These are phyloP conservation scores for Rotaria macrura DNA, from an alignment of 2,888 invertebrate species.

Conservation along the genomic window DNA sequence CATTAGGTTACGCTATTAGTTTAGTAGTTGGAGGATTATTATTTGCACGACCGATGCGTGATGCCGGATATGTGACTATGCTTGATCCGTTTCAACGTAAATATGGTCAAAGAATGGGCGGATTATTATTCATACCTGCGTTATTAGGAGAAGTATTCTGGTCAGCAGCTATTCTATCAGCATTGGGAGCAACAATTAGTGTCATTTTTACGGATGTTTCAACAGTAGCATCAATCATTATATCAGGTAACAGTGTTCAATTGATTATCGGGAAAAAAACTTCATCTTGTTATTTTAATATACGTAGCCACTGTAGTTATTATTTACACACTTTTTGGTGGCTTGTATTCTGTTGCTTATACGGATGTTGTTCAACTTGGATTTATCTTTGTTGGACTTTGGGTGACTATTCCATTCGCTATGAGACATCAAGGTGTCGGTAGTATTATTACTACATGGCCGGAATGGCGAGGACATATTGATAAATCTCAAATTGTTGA, in stretches of 20 bases:
- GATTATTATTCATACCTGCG: conserved; percentile 42
- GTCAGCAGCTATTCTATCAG: conserved; percentile 43
- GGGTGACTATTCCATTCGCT: conserved; percentile 91
- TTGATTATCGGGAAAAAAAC: conserved; percentile 38
- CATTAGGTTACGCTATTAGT: conserved; percentile 36
- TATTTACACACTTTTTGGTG: conserved; percentile 40
- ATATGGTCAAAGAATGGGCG: conserved; percentile 41
- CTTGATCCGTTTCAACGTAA: conserved; percentile 43
- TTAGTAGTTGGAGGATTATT: conserved; percentile 39
- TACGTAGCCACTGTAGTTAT: conserved; percentile 40
- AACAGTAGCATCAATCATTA: background rate
- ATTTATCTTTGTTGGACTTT: conserved; percentile 49
- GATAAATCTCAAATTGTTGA: conserved; percentile 56
- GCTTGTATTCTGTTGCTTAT: conserved; percentile 42
- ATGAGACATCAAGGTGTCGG: conserved; percentile 70
- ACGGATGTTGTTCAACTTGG: conserved; percentile 40
- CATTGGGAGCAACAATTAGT: conserved; percentile 38
- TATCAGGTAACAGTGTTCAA: background rate
- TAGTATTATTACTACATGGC: background rate
- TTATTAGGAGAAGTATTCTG: conserved; percentile 43
- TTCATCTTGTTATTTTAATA: conserved; percentile 37
- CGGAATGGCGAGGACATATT: conserved; percentile 20
- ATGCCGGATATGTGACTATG: conserved; percentile 41
- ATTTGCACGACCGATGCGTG: conserved; percentile 41
- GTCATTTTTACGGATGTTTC: conserved; percentile 20